These are phyloP conservation scores for Pseudorhiza aurosa DNA, from an alignment of 30 jellyfish, hydroid and myxozoan genomes.

Conservation along the genomic window DNA sequence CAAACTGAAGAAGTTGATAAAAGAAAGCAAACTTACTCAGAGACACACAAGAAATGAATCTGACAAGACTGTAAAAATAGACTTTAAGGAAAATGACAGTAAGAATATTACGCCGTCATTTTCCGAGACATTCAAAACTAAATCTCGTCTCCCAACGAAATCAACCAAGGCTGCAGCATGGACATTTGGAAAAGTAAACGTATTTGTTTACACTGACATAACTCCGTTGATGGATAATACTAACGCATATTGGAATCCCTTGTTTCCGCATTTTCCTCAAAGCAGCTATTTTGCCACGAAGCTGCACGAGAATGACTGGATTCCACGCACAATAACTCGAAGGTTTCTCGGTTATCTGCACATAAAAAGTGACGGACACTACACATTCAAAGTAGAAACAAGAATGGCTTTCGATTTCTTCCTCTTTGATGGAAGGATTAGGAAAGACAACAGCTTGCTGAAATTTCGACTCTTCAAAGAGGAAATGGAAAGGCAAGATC, in stretches of 20 bases:
- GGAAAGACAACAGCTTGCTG: neutral
- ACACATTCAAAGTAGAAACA: constrained; percentile 26
- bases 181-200: constrained; percentile 42
- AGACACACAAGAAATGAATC: too few species aligned
- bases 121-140: too few species aligned
- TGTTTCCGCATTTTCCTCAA: constrained; percentile 65
- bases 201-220: constrained; percentile 45
- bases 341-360: constrained; percentile 53
- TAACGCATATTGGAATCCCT: constrained; percentile 44
- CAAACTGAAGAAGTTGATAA: too few species aligned
- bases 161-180: neutral
- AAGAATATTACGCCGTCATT: too few species aligned
- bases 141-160: neutral
- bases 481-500: neutral
- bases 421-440: neutral
- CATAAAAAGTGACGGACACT: constrained; percentile 26
- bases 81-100: too few species aligned
- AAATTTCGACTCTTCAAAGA: neutral
- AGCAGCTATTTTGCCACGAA: constrained; percentile 11
- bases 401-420: constrained; percentile 3
- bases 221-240: constrained; percentile 11
- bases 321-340: neutral
- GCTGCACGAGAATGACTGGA: constrained; percentile 33
- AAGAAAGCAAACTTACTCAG: too few species aligned
- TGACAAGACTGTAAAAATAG: too few species aligned